Conservation (phyloP, 2,113 vertebrate species). For the Dryoscopus gambensis region DNA sequence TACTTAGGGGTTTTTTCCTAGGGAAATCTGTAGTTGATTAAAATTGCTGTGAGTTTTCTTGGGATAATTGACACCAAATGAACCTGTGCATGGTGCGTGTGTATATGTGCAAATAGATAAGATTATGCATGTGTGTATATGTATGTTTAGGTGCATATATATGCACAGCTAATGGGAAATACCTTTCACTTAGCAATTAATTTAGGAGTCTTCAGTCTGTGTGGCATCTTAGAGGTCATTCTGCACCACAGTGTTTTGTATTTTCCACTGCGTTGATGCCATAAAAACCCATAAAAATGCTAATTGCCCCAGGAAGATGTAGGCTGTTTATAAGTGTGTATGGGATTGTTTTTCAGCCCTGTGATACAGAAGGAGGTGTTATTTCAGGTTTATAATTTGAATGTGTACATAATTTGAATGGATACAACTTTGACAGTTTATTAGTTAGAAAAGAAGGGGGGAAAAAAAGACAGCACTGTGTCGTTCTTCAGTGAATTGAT, state of each 20-base stretch:
- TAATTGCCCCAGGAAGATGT: constrained; percentile 43
- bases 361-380: not conserved
- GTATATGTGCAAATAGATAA: not conserved
- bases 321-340: not conserved
- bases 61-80: not conserved
- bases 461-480: not conserved
- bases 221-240: constrained; percentile 23
- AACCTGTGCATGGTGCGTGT: not conserved
- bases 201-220: not conserved
- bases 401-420: not conserved
- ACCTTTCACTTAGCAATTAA: constrained; percentile 20
- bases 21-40: constrained; percentile 1
- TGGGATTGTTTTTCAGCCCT: constrained; percentile 20
- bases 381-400: constrained; percentile 41
- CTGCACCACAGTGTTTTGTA: not conserved
- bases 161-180: not conserved
- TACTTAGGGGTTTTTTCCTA: not conserved
- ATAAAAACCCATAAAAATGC: constrained; percentile 62
- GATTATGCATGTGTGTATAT: not conserved
- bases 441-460: not conserved
- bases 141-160: not conserved
- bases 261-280: not conserved
- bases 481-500: constrained; percentile 2
- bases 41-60: not conserved
- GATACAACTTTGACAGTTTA: constrained; percentile 35